phyloP scores from a whole-genome alignment of 2,797 vertebrate species.

The Telmatherina bonti region DNA sequence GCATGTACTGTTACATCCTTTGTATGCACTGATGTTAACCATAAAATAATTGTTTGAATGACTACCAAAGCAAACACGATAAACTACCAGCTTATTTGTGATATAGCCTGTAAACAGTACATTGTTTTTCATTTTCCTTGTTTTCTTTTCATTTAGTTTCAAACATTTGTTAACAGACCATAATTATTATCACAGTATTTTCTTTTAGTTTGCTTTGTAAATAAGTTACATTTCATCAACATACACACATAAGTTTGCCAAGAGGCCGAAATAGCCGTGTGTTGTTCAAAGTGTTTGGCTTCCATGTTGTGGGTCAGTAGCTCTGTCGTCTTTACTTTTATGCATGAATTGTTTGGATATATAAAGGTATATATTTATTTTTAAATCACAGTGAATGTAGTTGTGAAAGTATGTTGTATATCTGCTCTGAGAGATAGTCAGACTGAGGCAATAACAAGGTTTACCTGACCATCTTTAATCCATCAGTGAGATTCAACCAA shows the following conservation, averaged over 20 bases:
- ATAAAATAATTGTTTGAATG: no score
- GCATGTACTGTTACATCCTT: no score
- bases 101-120: no score
- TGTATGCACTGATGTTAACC: no score
- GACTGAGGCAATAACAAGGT: conserved; percentile 6
- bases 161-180: no score
- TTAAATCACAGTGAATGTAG: no score
- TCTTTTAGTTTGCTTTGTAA: not conserved
- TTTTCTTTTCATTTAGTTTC: no score
- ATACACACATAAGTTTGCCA: not conserved
- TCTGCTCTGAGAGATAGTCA: not conserved
- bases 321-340: not conserved
- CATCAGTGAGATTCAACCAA: conserved; percentile 17
- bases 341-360: not conserved
- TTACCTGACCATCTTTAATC: not conserved
- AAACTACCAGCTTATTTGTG: no score
- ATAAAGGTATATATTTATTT: not conserved
- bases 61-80: no score
- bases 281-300: no score
- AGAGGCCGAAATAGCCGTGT: not conserved
- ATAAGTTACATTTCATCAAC: not conserved
- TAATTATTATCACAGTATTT: no score
- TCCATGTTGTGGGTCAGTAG: not conserved
- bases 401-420: not conserved
- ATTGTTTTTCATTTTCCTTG: no score